phyloP scores from a whole-genome alignment of 2,888 invertebrate genomes.

The Rhagonycha fulva region DNA sequence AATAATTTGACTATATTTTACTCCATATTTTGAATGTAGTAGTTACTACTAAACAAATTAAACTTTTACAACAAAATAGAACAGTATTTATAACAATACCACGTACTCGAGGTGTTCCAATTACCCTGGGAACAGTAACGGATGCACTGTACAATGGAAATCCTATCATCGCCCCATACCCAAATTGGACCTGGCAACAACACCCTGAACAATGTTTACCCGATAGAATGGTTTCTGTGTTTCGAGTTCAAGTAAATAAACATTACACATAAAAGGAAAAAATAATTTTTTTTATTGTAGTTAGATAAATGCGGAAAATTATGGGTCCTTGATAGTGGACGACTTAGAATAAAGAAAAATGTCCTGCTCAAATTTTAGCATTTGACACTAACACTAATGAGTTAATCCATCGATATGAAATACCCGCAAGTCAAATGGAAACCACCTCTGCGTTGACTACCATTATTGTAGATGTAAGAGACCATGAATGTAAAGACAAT shows the following conservation, averaged over 20 bases:
- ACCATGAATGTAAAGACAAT: constrained; percentile 60
- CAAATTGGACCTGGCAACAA: constrained; percentile 60
- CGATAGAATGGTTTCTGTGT: constrained; percentile 73
- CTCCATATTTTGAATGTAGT: too few species aligned
- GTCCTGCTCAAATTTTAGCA: constrained; percentile 74
- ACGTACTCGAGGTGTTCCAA: constrained; percentile 75
- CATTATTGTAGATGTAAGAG: constrained; percentile 65
- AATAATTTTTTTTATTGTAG: constrained; percentile 54
- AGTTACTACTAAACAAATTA: neutral
- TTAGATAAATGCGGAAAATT: constrained; percentile 71
- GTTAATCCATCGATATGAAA: constrained; percentile 61
- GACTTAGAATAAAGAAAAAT: constrained; percentile 62
- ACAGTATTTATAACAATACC: constrained; percentile 64
- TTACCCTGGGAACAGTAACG: constrained; percentile 68
- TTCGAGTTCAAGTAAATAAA: constrained; percentile 70
- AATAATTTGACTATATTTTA: too few species aligned
- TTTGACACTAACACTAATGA: constrained; percentile 67
- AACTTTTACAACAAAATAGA: neutral
- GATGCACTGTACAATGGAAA: constrained; percentile 40
- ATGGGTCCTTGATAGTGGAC: constrained; percentile 75
- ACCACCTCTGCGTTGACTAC: constrained; percentile 65
- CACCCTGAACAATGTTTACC: constrained; percentile 44
- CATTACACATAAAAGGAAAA: neutral
- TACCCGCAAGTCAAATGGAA: constrained; percentile 58
- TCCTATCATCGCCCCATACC: constrained; percentile 60